Conservation (phyloP, 2,888 invertebrate genomes). For the Drosophila antonietae region DNA sequence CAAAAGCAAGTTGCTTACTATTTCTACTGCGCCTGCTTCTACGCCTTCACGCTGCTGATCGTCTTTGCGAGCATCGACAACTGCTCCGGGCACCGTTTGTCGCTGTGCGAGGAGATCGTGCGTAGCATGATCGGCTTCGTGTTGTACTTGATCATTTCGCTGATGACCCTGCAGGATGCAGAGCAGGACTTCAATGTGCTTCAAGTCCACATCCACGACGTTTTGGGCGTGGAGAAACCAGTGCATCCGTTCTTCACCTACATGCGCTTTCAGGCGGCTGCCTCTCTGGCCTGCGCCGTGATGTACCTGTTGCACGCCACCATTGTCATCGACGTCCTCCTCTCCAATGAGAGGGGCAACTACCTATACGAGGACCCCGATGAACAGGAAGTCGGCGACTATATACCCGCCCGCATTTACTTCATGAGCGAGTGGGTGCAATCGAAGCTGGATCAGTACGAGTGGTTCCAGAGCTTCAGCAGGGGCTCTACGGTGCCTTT, state of each 20-base stretch:
- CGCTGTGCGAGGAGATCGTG: constrained; percentile 34
- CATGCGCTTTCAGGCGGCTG: constrained; percentile 40
- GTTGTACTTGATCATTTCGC: constrained; percentile 31
- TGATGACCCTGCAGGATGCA: constrained; percentile 45
- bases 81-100: constrained; percentile 36
- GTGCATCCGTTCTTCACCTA: constrained; percentile 48
- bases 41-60: constrained; percentile 30
- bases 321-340: constrained; percentile 49
- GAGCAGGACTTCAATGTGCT: constrained; percentile 36
- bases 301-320: constrained; percentile 50
- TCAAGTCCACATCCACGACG: not conserved
- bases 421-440: constrained; percentile 34
- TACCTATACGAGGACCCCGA: not conserved
- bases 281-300: constrained; percentile 26
- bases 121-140: constrained; percentile 27
- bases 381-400: constrained; percentile 11
- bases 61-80: constrained; percentile 53
- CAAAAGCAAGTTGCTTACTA: not conserved
- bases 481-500: too few relatives aligned
- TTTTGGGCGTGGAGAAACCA: constrained; percentile 17
- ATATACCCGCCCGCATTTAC: constrained; percentile 45
- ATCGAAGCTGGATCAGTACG: constrained; percentile 23
- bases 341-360: constrained; percentile 32
- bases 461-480: constrained; percentile 32
- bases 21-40: constrained; percentile 24